A percentile compares a stretch with the other conserved stretches of the same genome.
Conservation (phyloP, 2,113 vertebrate species). For the Dicaeum eximium region DNA sequence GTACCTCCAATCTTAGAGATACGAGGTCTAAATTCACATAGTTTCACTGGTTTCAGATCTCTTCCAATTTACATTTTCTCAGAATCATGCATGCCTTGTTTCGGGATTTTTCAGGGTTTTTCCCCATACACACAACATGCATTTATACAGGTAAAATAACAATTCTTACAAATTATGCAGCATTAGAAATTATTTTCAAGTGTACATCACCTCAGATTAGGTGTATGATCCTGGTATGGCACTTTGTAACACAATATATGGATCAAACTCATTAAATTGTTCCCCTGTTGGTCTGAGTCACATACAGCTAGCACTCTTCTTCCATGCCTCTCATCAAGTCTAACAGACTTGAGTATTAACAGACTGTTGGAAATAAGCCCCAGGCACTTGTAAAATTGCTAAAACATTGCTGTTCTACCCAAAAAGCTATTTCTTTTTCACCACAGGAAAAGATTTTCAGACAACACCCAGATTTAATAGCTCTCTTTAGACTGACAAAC, state of each 20-base stretch:
- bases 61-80: not conserved
- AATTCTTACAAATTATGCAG: not conserved
- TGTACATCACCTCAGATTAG: not conserved
- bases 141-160: not conserved
- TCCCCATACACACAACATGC: not conserved
- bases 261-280: not conserved
- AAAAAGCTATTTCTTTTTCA: not conserved
- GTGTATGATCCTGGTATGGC: not conserved
- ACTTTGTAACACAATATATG: not conserved
- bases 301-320: not conserved
- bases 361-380: not conserved
- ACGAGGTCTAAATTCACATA: not conserved
- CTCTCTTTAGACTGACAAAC: not conserved
- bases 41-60: not conserved
- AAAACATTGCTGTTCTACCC: not conserved
- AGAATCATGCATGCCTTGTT: not conserved
- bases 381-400: not conserved
- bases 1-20: not conserved
- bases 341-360: not conserved
- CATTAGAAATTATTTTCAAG: not conserved
- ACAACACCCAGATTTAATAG: not conserved
- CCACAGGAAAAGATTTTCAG: not conserved
- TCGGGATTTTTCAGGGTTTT: not conserved
- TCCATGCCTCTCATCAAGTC: not conserved
- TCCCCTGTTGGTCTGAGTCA: not conserved